These are phyloP conservation scores for Rambutsinella grinnellia DNA, from an alignment of 2,888 invertebrate genomes.

Conservation along the genomic window DNA sequence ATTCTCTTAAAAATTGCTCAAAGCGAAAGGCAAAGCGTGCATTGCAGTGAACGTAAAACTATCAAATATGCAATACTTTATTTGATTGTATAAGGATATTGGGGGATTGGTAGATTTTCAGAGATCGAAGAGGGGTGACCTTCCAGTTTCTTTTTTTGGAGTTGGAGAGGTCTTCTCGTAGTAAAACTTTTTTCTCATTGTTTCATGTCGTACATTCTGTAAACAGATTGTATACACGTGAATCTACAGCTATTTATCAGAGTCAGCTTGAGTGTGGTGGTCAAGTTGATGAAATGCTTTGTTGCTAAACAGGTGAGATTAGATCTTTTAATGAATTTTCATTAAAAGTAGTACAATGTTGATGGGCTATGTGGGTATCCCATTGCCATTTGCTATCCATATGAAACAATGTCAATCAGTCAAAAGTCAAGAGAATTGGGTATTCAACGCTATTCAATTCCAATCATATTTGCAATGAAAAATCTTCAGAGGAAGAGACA, in stretches of 20 bases:
- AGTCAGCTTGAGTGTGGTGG: neutral
- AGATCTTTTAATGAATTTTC: no score
- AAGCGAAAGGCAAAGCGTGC: neutral
- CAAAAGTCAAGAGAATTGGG: conserved; percentile 20
- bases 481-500: no score
- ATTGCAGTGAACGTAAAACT: no score
- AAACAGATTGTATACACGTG: neutral
- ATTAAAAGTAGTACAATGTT: neutral
- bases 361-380: no score
- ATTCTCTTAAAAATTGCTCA: neutral
- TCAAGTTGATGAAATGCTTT: neutral
- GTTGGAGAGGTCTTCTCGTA: conserved; percentile 30
- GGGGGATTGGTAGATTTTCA: neutral
- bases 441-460: no score
- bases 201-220: neutral
- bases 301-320: neutral
- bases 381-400: neutral
- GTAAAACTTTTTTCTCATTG: conserved; percentile 5
- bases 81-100: neutral
- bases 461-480: no score
- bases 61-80: neutral
- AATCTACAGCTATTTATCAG: neutral
- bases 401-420: conserved; percentile 4
- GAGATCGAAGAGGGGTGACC: conserved; percentile 11
- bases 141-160: conserved; percentile 34